Percentiles rank a stretch among this genome's conserved stretches.
These are phyloP conservation scores for Proteles cristata DNA, from an alignment of 2,113 vertebrate genomes.

Conservation along the genomic window DNA sequence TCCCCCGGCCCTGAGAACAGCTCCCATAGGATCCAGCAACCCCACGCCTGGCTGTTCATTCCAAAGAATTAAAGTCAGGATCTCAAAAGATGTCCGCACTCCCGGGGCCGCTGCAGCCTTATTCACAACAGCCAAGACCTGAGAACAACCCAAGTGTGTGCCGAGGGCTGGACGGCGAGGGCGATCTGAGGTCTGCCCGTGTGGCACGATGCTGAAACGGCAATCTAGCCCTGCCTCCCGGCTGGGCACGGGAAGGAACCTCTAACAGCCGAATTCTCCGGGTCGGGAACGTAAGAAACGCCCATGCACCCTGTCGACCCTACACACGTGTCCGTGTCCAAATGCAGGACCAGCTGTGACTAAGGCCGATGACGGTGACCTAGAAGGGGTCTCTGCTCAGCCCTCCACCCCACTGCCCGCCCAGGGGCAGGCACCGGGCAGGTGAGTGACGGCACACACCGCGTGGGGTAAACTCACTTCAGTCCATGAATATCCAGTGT, in stretches of 20 bases:
- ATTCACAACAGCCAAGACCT: not conserved
- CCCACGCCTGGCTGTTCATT: not conserved
- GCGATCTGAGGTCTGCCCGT: no score
- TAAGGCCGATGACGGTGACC: rapidly evolving
- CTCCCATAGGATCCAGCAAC: no score
- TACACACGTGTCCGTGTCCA: rapidly evolving
- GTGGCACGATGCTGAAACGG: no score
- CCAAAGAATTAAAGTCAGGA: not conserved
- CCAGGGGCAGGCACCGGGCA: not conserved
- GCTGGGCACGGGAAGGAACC: rapidly evolving
- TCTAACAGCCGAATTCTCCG: not conserved
- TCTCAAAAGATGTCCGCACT: not conserved
- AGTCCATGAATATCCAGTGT: rapidly evolving
- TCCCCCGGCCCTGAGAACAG: not conserved
- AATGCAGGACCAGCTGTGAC: not conserved
- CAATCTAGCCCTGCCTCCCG: not conserved
- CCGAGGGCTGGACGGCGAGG: no score
- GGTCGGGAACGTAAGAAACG: not conserved
- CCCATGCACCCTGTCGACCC: rapidly evolving
- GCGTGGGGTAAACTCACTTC: rapidly evolving
- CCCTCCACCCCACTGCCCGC: not conserved
- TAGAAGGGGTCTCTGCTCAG: not conserved
- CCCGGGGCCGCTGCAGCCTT: no score
- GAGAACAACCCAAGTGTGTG: no score
- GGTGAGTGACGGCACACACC: not conserved